Base-by-base conservation (phyloP, 2,888 invertebrate genomes). In the Polydesmus complanatus region DNA sequence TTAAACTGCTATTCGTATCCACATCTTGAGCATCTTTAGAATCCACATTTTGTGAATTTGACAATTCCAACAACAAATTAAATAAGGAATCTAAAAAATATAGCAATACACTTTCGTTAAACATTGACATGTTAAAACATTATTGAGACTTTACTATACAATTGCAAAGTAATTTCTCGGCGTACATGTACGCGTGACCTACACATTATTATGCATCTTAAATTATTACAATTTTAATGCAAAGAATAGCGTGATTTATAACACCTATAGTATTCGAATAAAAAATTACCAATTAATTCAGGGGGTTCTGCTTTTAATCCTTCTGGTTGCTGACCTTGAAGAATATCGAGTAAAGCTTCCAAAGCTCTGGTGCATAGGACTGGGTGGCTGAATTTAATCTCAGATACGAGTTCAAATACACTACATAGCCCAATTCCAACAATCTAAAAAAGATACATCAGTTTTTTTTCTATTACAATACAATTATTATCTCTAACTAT, bases 291-390 rank as follows among this genome's bases (percentile, higher is more conserved):
- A 62, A 84, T 78, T 67, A 88, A 84, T 72, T 86, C 85, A 54
- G 81, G 76, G 5, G 91, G 87, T 76, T 93, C 93, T 60, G 80
- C 80, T 69, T 84, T 82, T 66, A 94, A 79, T 66, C 88, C 87
- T 77, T 93, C 92, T 0, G 92, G 90, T 58, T 83, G 80, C 72
- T 89, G 88, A 25, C 90, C 89, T 78, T 96, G 92, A 61, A 97
- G 78, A 60, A 95, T 86, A 75, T 94, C 90, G 49, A 96, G 78
- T 65, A 97, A 76, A 1, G 96, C 93, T 66, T 81, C 80, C 48
- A 97, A 78, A 2, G 95, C 89, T 73, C 87, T 86, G 55, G 88
- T 86, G 75, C 96, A 97, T 59, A 97, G 79, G 61, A 80, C 78
- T 1, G 93, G 86, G 75, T 95, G 89, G 19, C 84, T 80, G 60